Percentiles rank a stretch among this genome's conserved stretches.
These are phyloP conservation scores for Symphodus melops DNA, from an alignment of 2,113 vertebrate species.

Conservation along the genomic window DNA sequence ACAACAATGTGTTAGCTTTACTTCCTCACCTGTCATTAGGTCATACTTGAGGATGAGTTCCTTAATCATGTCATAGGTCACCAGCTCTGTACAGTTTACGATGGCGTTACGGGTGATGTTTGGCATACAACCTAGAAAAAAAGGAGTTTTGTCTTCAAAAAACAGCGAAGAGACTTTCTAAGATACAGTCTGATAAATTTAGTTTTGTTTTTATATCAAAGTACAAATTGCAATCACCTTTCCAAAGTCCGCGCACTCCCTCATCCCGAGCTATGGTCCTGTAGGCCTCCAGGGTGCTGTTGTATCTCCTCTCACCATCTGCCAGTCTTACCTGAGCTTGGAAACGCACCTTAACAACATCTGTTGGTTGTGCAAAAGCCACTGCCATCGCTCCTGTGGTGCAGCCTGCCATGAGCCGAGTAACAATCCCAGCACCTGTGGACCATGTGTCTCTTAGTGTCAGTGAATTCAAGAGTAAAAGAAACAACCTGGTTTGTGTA, in stretches of 20 bases:
- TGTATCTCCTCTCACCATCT: slow-evolving; percentile 84
- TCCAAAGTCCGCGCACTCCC: slow-evolving; percentile 90
- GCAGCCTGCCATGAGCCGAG: slow-evolving; percentile 88
- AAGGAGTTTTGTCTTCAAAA: background rate
- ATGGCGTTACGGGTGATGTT: slow-evolving; percentile 95
- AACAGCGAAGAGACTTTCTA: background rate
- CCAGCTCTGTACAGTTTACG: slow-evolving; percentile 95
- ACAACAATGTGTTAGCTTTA: background rate
- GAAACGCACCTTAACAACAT: slow-evolving; percentile 93
- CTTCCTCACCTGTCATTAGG: slow-evolving; percentile 90
- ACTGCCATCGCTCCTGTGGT: slow-evolving; percentile 92
- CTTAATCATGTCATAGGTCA: slow-evolving; percentile 96
- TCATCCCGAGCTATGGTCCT: slow-evolving; percentile 90
- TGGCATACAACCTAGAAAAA: slow-evolving; percentile 87
- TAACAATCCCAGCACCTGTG: slow-evolving; percentile 85
- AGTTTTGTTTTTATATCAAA: background rate
- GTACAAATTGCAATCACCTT: slow-evolving; percentile 77
- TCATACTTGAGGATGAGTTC: slow-evolving; percentile 88
- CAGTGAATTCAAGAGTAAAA: background rate
- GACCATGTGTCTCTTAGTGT: slow-evolving; percentile 8
- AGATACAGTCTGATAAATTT: background rate
- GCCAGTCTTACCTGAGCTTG: slow-evolving; percentile 84
- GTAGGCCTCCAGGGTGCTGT: slow-evolving; percentile 89
- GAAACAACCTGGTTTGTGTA: background rate
- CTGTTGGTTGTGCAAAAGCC: slow-evolving; percentile 90